Percentiles rank a stretch among this genome's conserved stretches.
These are phyloP conservation scores for Lipotes vexillifer DNA, from an alignment of 2,113 vertebrate genomes.

Conservation along the genomic window DNA sequence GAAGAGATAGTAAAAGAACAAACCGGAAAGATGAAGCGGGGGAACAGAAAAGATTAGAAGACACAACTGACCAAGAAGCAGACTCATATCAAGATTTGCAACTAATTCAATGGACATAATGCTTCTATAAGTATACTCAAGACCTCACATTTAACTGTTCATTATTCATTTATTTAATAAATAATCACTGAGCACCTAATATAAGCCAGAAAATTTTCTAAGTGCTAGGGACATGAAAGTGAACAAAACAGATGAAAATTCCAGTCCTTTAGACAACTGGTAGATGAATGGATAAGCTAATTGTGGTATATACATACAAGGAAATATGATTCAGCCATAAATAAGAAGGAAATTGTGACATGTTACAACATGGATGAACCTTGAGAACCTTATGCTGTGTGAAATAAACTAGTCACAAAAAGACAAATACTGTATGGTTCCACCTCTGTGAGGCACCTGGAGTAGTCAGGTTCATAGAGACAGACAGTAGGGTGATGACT, in stretches of 20 bases:
- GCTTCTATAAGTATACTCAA: not conserved
- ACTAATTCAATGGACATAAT: not conserved
- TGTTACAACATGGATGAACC: not conserved
- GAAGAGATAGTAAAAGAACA: not conserved
- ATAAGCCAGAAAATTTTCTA: not conserved
- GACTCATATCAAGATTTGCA: not conserved
- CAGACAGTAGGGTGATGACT: not conserved
- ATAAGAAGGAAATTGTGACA: not conserved
- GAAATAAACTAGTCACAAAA: not conserved
- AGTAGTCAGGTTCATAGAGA: not conserved
- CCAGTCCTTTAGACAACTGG: not conserved
- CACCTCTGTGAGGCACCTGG: not conserved
- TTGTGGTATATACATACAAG: not conserved
- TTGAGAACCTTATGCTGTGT: not conserved
- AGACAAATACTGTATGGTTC: not conserved
- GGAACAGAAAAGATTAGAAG: not conserved
- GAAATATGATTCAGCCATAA: not conserved
- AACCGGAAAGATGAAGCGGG: not conserved
- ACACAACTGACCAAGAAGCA: not conserved
- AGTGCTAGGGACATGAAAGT: not conserved
- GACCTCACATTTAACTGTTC: not conserved
- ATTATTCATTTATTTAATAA: not conserved
- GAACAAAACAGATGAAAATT: not conserved
- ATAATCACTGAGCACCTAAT: not conserved
- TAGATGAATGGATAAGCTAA: not conserved